These are phyloP conservation scores for Perizoma flavofasciatum DNA, from an alignment of 2,888 invertebrate species.

Conservation along the genomic window DNA sequence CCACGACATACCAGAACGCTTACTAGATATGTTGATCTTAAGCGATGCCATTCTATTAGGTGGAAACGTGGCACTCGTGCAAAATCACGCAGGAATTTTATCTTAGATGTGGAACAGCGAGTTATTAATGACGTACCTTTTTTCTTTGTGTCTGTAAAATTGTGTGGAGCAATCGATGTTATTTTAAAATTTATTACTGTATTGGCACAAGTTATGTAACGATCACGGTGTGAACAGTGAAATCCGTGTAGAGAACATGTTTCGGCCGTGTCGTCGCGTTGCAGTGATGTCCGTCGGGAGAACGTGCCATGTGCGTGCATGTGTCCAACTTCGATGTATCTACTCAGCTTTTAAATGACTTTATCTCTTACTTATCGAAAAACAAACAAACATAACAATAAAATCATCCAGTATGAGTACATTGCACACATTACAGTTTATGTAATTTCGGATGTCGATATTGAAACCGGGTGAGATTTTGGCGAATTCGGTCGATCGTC, in stretches of 20 bases:
- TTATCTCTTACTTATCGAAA: slow-evolving; percentile 64
- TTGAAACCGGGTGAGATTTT: slow-evolving; percentile 56
- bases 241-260: slow-evolving; percentile 44
- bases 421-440: slow-evolving; percentile 55
- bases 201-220: slow-evolving; percentile 59
- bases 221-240: slow-evolving; percentile 45
- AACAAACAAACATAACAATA: slow-evolving; percentile 56
- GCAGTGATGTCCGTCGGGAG: slow-evolving; percentile 23
- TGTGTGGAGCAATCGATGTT: slow-evolving; percentile 55
- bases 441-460: slow-evolving; percentile 57
- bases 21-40: slow-evolving; percentile 50
- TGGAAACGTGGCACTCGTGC: slow-evolving; percentile 44
- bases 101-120: slow-evolving; percentile 54
- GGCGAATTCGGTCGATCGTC: slow-evolving; percentile 58
- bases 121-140: slow-evolving; percentile 56
- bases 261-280: slow-evolving; percentile 29
- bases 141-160: slow-evolving; percentile 48
- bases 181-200: slow-evolving; percentile 58
- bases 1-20: slow-evolving; percentile 54
- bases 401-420: slow-evolving; percentile 52
- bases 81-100: slow-evolving; percentile 60
- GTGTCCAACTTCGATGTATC: slow-evolving; percentile 38
- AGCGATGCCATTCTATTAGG: slow-evolving; percentile 45
- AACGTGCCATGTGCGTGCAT: slow-evolving; percentile 23
- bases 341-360: slow-evolving; percentile 53